Conservation (phyloP, 2,113 vertebrate species). For the Phylloscopus trochilus region DNA sequence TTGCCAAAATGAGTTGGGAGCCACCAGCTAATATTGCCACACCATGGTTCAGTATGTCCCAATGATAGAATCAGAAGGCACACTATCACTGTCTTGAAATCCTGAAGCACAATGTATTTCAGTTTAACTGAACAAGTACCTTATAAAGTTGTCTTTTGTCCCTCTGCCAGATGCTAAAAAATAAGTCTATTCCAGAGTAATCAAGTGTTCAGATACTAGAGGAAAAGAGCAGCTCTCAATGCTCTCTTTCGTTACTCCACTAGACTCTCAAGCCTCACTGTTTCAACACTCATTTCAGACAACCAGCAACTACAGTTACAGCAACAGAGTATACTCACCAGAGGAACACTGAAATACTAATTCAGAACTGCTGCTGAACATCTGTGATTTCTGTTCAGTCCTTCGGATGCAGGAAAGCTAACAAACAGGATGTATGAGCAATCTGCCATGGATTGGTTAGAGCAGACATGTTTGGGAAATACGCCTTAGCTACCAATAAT, state of each 20-base stretch:
- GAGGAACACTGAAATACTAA: background rate
- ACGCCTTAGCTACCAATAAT: background rate
- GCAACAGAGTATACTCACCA: background rate
- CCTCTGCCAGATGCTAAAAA: background rate
- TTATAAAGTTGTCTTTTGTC: background rate
- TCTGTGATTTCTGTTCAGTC: background rate
- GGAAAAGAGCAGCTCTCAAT: background rate
- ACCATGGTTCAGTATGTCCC: background rate
- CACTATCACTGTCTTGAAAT: background rate
- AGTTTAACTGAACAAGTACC: background rate
- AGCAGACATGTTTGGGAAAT: background rate
- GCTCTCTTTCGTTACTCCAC: background rate
- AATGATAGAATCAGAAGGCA: background rate
- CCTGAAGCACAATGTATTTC: background rate
- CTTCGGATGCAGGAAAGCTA: background rate
- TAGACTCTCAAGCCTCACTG: background rate
- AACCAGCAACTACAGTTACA: background rate
- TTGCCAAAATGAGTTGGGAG: background rate
- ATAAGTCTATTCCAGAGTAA: background rate
- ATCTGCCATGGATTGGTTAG: background rate
- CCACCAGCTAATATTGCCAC: background rate
- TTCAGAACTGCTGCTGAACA: background rate
- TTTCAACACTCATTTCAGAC: background rate
- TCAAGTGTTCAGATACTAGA: background rate
- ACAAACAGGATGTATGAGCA: background rate